Evolutionary conservation across 2,113 vertebrate genomes (phyloP).

Genomic region (Nesoenas mayeri): DNA sequence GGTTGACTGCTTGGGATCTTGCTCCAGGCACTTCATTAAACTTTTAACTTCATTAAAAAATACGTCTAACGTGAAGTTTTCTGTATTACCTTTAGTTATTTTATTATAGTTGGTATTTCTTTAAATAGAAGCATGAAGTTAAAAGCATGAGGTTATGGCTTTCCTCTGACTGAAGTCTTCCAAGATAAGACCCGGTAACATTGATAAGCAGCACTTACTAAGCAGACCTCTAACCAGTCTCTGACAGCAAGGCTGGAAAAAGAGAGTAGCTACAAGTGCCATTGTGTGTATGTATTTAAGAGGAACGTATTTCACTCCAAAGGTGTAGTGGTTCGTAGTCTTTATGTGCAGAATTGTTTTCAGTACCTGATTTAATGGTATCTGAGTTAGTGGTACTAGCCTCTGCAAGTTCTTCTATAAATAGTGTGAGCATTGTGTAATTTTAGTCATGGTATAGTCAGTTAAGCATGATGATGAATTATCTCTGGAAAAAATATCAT

Average conservation of each 20-base stretch:
- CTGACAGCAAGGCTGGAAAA: background rate
- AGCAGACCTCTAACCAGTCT: background rate
- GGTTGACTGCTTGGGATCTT: background rate
- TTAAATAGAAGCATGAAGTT: background rate
- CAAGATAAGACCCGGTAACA: background rate
- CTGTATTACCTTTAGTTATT: background rate
- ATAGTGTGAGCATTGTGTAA: background rate
- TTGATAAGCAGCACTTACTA: background rate
- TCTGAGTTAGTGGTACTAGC: background rate
- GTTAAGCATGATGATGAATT: slow-evolving; percentile 44
- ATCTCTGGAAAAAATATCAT: slow-evolving; percentile 23
- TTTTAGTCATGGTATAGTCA: slow-evolving; percentile 32
- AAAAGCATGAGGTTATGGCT: background rate
- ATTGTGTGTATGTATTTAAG: background rate
- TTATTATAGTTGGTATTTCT: background rate
- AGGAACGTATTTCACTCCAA: background rate
- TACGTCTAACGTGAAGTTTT: background rate
- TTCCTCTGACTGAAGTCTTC: background rate
- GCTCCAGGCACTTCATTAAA: background rate
- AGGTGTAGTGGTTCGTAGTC: background rate
- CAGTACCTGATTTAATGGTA: background rate
- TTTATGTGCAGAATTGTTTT: background rate
- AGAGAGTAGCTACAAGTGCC: background rate
- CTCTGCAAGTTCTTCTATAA: background rate
- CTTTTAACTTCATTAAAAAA: background rate